These are phyloP conservation scores for Gobius niger DNA, from an alignment of 2,113 vertebrate species.

Conservation along the genomic window DNA sequence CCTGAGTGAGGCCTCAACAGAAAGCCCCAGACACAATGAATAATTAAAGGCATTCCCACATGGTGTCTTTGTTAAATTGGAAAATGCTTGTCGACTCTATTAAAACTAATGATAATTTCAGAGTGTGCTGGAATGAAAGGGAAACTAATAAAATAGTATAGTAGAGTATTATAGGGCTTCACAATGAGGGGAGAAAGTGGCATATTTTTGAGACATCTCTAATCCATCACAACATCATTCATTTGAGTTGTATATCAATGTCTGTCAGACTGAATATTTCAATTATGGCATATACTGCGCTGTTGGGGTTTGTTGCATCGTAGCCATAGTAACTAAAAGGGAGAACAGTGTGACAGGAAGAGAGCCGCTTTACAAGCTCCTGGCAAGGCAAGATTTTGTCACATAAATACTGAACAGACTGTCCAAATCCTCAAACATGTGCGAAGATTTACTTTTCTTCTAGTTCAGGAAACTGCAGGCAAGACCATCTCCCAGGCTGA, in stretches of 20 bases:
- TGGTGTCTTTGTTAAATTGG: conserved; percentile 23
- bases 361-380: conserved; percentile 14
- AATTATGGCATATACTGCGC: too few relatives aligned
- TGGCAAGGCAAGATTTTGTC: conserved; percentile 28
- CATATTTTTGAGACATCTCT: too few relatives aligned
- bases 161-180: too few relatives aligned
- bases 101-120: conserved; percentile 11
- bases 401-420: conserved; percentile 26
- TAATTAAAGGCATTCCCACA: conserved; percentile 28
- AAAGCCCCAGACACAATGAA: conserved; percentile 40
- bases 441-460: conserved; percentile 52
- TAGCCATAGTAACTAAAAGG: conserved; percentile 37
- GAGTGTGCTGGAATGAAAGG: neutral
- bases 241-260: too few relatives aligned
- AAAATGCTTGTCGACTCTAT: conserved; percentile 27
- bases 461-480: conserved; percentile 30
- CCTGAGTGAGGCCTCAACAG: conserved; percentile 47
- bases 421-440: conserved; percentile 42
- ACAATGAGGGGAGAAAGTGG: too few relatives aligned
- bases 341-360: conserved; percentile 3
- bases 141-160: neutral
- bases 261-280: too few relatives aligned
- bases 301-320: neutral
- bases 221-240: too few relatives aligned
- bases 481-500: conserved; percentile 24